phyloP scores from a whole-genome alignment of 2,888 invertebrate species.

The Lasioglossum oenotherae region DNA sequence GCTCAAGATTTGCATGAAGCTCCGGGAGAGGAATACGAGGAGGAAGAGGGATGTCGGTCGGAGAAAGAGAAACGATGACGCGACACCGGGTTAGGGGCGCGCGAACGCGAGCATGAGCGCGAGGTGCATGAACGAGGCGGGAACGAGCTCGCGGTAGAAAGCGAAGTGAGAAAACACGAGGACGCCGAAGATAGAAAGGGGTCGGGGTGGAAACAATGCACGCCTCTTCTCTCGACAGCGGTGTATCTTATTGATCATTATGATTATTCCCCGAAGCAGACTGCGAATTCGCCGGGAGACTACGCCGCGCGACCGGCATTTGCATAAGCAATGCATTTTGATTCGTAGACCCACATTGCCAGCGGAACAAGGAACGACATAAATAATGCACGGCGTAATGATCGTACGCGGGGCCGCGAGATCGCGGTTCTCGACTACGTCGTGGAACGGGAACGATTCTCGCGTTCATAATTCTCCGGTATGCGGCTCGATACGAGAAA shows the following conservation, averaged over 20 bases:
- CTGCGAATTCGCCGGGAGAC: slow-evolving; percentile 71
- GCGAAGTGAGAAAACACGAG: slow-evolving; percentile 16
- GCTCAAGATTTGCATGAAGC: slow-evolving; percentile 70
- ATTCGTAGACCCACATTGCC: slow-evolving; percentile 79
- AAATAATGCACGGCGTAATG: slow-evolving; percentile 83
- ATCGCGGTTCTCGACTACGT: slow-evolving; percentile 37
- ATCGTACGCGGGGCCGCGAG: slow-evolving; percentile 60
- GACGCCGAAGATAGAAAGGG: neutral
- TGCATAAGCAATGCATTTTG: slow-evolving; percentile 84
- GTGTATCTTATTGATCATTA: slow-evolving; percentile 80
- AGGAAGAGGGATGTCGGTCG: neutral
- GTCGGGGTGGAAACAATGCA: slow-evolving; percentile 48
- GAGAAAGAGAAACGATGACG: neutral
- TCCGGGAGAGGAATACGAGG: slow-evolving; percentile 34
- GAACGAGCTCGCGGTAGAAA: neutral
- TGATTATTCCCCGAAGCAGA: slow-evolving; percentile 77
- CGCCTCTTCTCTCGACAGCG: slow-evolving; percentile 64
- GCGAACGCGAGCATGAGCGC: neutral
- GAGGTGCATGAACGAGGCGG: neutral
- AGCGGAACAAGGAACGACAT: slow-evolving; percentile 77
- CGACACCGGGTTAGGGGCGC: neutral
- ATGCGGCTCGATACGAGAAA: slow-evolving; percentile 17
- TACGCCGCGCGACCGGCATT: slow-evolving; percentile 77
- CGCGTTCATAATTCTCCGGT: slow-evolving; percentile 66
- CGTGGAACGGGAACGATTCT: slow-evolving; percentile 65